phyloP scores from a whole-genome alignment of 2,113 vertebrate species.

The Lepisosteus osseus region DNA sequence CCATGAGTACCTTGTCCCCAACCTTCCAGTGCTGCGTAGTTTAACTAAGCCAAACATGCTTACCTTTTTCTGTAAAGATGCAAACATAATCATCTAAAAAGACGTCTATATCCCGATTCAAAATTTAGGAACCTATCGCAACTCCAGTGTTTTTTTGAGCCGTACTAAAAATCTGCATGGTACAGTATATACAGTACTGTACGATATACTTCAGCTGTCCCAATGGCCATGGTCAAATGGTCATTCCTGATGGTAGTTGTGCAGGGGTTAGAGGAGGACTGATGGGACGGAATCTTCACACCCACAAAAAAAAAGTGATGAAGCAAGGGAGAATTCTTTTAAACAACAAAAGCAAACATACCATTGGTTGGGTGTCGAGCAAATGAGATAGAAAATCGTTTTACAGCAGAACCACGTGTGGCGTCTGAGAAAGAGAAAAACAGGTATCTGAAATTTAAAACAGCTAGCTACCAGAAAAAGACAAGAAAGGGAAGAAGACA shows the following conservation, averaged over 20 bases:
- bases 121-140: neutral
- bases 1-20: no score
- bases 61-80: no score
- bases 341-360: slow-evolving; percentile 90
- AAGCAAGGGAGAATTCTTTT: slow-evolving; percentile 70
- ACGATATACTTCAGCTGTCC: neutral
- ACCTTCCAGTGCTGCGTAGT: no score
- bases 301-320: slow-evolving; percentile 62
- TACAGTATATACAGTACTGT: neutral
- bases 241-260: slow-evolving; percentile 20
- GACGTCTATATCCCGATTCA: neutral
- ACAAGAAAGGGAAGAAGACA: slow-evolving; percentile 60
- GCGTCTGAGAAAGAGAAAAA: slow-evolving; percentile 96
- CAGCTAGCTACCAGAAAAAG: slow-evolving; percentile 71
- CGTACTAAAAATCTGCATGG: no score
- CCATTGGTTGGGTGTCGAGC: slow-evolving; percentile 96
- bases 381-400: slow-evolving; percentile 97
- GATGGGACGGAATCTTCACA: slow-evolving; percentile 56
- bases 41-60: no score
- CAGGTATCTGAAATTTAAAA: slow-evolving; percentile 89
- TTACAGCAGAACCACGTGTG: slow-evolving; percentile 90
- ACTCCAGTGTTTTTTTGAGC: no score
- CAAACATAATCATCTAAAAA: no score
- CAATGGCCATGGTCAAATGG: slow-evolving; percentile 3
- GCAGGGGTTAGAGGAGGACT: slow-evolving; percentile 25